These are phyloP conservation scores for Tetrapedia diversipes DNA, from an alignment of 2,888 invertebrate species.

Conservation along the genomic window DNA sequence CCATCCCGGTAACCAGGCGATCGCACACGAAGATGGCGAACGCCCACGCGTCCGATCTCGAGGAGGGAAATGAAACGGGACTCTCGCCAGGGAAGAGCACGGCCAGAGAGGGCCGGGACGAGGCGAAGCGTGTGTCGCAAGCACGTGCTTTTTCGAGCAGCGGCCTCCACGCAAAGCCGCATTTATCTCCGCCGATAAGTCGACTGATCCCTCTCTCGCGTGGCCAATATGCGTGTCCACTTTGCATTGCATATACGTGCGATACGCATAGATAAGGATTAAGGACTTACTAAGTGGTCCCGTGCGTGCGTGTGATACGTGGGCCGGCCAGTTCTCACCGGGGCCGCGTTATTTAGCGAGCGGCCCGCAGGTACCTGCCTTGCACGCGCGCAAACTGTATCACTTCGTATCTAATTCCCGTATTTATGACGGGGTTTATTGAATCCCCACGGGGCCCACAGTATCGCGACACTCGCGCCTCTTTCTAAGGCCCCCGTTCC, in stretches of 20 bases:
- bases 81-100: not conserved
- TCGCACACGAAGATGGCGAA: constrained; percentile 45
- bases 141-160: constrained; percentile 45
- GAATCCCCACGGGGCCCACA: constrained; percentile 66
- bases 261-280: constrained; percentile 81
- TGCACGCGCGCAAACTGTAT: constrained; percentile 64
- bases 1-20: constrained; percentile 10
- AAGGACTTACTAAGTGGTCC: constrained; percentile 75
- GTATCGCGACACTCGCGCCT: constrained; percentile 7
- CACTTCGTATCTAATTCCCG: constrained; percentile 73
- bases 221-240: constrained; percentile 74
- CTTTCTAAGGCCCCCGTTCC: not conserved
- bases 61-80: constrained; percentile 38
- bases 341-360: constrained; percentile 62
- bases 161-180: constrained; percentile 23
- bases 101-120: not conserved
- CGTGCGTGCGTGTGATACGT: constrained; percentile 48
- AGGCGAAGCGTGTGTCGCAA: constrained; percentile 23
- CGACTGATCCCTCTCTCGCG: constrained; percentile 63
- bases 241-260: constrained; percentile 76
- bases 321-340: constrained; percentile 59
- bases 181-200: constrained; percentile 62
- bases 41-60: constrained; percentile 42
- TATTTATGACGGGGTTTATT: constrained; percentile 74
- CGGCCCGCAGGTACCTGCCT: constrained; percentile 54